Base-by-base conservation (phyloP, 2,888 invertebrate genomes). In the Meiosimyza decipiens region DNA sequence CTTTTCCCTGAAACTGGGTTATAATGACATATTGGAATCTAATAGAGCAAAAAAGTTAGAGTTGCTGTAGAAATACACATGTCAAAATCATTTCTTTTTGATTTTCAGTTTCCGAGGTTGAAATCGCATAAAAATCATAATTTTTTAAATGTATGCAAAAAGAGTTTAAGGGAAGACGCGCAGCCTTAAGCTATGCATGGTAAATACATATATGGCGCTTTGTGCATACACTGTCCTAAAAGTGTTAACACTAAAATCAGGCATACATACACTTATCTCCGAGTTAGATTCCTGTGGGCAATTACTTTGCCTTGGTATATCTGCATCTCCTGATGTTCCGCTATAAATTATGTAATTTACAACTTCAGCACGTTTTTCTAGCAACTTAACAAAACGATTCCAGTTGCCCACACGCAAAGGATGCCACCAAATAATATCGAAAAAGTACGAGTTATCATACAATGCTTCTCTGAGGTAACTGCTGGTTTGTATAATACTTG, bases 361-460 rank as follows among this genome's bases (percentile, higher is more conserved):
- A 47, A 13, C 47, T 7, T 22, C 18, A 11, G 67, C 7, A 54
- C 68, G 72, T 15, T 68, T 54, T 5, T 72, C 68, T 40, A 72
- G n/a, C 18, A 67, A 55, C 6, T 62, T 50, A 54, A 55, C 47
- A 50, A 68, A 68, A 13, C 28, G 54, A 12, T 22, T 28, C 72
- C 72, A 72, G 55, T 72, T 72, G 15, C 68, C 67, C 4, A 11
- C 13, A 1, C 55, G 49, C 15, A 72, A 52, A 55, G 67, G 68
- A 3, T 12, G 28, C 72, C 72, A 72, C 72, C 72, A 72, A 15
- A 72, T 55, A 13, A 66, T 66, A 52, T 71, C 51, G 52, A 71
- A 52, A 40, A 52, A 69, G 15, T 60, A 22, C 2, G 22, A 2
- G 16, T 60, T 50, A 28, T 60, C 60, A 49, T 59, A 5, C 6